These are phyloP conservation scores for Spilarctia lutea DNA, from an alignment of 2,888 invertebrate species.

Conservation along the genomic window DNA sequence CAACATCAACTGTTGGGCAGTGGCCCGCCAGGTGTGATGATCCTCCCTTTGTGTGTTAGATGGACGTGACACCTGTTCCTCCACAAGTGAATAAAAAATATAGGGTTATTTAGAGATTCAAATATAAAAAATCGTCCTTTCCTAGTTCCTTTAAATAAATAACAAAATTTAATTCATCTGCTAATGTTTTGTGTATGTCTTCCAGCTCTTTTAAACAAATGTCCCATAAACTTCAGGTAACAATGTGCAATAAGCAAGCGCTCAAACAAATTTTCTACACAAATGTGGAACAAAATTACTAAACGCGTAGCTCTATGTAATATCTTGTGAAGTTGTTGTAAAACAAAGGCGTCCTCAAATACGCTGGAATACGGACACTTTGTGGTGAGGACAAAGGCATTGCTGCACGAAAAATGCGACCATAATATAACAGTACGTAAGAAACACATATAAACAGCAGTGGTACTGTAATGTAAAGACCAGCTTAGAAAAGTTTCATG, in stretches of 20 bases:
- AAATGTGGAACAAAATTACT: conserved; percentile 5
- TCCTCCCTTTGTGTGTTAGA: too few species aligned
- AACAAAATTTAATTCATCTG: background rate
- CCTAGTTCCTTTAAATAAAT: background rate
- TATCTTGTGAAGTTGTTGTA: conserved; percentile 7
- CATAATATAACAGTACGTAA: conserved; percentile 5
- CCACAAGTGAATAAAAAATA: too few species aligned
- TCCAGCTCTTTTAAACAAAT: background rate
- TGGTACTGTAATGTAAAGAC: background rate
- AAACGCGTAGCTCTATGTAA: conserved; percentile 10
- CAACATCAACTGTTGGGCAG: too few species aligned
- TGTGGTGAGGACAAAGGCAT: conserved; percentile 35
- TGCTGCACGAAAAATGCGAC: conserved; percentile 11
- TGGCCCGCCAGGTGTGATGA: too few species aligned
- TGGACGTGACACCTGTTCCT: too few species aligned
- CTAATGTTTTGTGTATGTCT: background rate
- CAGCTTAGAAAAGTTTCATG: background rate
- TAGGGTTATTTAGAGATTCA: too few species aligned
- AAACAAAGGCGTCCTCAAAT: conserved; percentile 36
- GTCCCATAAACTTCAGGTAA: background rate
- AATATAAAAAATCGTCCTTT: too few species aligned
- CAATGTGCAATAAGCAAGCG: background rate
- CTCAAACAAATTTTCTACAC: background rate
- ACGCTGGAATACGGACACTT: conserved; percentile 28
- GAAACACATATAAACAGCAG: background rate